phyloP scores from a whole-genome alignment of 1,140 invertebrate species.

The Cyphomyrmex costatus region DNA sequence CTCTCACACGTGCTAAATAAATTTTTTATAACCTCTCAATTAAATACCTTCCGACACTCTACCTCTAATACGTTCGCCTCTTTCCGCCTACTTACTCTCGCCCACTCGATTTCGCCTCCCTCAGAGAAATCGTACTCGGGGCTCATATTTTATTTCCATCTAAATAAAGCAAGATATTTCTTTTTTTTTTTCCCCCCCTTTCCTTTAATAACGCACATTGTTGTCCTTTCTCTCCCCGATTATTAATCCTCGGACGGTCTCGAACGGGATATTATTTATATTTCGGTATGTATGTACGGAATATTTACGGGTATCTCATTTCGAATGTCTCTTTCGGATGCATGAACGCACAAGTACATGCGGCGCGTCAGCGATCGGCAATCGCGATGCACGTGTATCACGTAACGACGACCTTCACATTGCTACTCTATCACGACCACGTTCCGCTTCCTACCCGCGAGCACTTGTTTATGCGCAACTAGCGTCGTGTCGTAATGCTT shows the following conservation, averaged over 20 bases:
- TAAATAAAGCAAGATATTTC: background rate
- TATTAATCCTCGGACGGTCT: background rate
- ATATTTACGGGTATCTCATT: background rate
- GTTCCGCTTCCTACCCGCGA: constrained; percentile 56
- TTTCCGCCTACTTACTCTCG: background rate
- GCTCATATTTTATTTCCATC: background rate
- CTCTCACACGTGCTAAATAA: background rate
- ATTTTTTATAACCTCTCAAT: background rate
- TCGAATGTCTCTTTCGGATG: constrained; percentile 41
- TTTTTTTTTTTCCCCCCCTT: background rate
- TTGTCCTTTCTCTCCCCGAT: background rate
- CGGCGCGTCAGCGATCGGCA: constrained; percentile 14
- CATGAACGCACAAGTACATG: background rate
- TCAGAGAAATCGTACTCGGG: background rate
- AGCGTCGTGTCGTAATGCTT: constrained; percentile 48
- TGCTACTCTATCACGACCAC: constrained; percentile 60
- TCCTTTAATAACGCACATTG: background rate
- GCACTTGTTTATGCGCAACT: constrained; percentile 57
- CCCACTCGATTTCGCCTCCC: background rate
- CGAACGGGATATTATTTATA: too few species aligned
- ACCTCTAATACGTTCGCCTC: background rate
- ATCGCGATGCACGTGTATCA: background rate
- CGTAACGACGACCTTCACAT: constrained; percentile 70
- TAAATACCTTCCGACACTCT: background rate
- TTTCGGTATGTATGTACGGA: background rate